Base-by-base conservation (phyloP, 2,113 vertebrate genomes). In the Crotalus viridis region DNA sequence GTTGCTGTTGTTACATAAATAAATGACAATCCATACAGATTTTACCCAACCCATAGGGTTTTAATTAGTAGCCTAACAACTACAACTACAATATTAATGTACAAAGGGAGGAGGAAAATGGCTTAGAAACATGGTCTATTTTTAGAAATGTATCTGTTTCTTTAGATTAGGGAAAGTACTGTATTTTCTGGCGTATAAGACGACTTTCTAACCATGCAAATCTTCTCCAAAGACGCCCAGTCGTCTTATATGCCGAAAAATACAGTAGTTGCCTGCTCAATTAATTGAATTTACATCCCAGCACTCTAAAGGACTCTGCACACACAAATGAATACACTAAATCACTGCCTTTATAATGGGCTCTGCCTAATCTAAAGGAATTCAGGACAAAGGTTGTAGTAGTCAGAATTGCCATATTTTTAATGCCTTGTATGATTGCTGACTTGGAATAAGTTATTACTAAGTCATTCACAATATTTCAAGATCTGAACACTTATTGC, bases 301-400 rank as follows among this genome's bases (percentile, higher is more conserved):
- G 33, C 24, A 57, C 19, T 86, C 74, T 12, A 91, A 86, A 85
- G 39, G 54, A 56, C 6, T 2, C 33, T 17, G 22, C 33, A 26
- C 21, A 46, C 64, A 46, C 22, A 85, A 46, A 39, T 85, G 24
- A 43, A 21, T 7, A 5, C 28, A 46, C 24, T 10, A 39, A 81
- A 39, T 19, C 5, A 2, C 6, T 39, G n/a, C 17, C 33, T 43
- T 24, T 54, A 12, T 19, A 17, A 91, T 59, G 8, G 15, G 51
- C 2, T 57, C 1, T 2, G 8, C 19, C 64, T 69, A 69, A 61
- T 12, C 54, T n/a, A 15, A 52, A n/a, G 3, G 13, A 22, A 28
- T 54, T 56, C 33, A 91, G 39, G 87, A 55, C 56, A 88, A 88
- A 8, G 26, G 93, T 39, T 92, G 89, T 81, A 92, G 89, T 81